phyloP scores from a whole-genome alignment of 1,140 invertebrate genomes.

The Drosophila miranda region DNA sequence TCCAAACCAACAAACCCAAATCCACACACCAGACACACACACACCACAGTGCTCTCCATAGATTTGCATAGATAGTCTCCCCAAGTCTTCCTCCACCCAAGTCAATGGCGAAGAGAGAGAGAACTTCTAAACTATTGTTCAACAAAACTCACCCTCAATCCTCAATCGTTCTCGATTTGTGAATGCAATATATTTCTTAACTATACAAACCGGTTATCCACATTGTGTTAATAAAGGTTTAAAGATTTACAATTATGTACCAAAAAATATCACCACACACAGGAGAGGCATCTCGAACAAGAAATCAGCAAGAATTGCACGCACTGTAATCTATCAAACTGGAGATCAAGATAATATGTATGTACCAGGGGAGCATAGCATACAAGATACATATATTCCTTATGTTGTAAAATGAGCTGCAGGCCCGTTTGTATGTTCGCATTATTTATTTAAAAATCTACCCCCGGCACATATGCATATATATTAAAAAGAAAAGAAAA shows the following conservation, averaged over 20 bases:
- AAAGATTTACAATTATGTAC: conserved; percentile 11
- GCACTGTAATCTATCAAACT: too few relatives aligned
- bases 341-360: too few relatives aligned
- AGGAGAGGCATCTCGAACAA: too few relatives aligned
- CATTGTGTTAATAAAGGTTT: conserved; percentile 32
- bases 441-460: conserved; percentile 27
- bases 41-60: conserved; percentile 20
- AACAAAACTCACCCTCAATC: neutral
- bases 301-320: too few relatives aligned
- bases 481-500: conserved; percentile 26
- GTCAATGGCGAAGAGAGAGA: conserved; percentile 44
- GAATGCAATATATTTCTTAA: conserved; percentile 1
- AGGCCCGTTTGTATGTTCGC: conserved; percentile 32
- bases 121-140: neutral
- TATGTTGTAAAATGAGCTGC: conserved; percentile 5
- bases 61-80: conserved; percentile 28
- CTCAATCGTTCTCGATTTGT: conserved; percentile 5
- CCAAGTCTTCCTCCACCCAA: neutral
- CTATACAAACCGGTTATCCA: too few relatives aligned
- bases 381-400: neutral
- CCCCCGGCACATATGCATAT: conserved; percentile 35
- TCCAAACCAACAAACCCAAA: too few relatives aligned
- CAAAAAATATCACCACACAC: neutral
- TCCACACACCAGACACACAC: conserved; percentile 39
- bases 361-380: neutral